Evolutionary conservation across 2,888 invertebrate genomes (phyloP).

Genomic region (Atethmia centrago): DNA sequence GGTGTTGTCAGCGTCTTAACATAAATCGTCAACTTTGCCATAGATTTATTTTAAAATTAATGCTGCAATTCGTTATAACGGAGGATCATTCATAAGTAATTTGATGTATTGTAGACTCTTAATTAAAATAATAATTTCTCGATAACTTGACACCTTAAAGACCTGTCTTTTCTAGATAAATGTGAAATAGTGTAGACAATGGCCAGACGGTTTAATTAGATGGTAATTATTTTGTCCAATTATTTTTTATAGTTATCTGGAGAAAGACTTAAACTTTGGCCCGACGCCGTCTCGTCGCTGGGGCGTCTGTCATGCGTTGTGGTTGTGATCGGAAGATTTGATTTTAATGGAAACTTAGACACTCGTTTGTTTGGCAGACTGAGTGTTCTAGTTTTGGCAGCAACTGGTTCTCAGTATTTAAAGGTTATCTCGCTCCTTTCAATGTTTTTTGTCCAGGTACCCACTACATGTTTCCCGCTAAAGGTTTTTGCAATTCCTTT

Average conservation of each 20-base stretch:
- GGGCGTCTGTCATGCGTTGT: constrained; percentile 20
- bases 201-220: constrained; percentile 54
- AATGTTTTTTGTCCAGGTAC: background rate
- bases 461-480: too few species aligned
- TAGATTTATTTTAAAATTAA: too few species aligned
- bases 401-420: background rate
- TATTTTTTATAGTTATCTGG: constrained; percentile 39
- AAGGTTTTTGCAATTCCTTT: background rate
- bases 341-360: background rate
- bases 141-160: constrained; percentile 42
- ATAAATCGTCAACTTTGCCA: too few species aligned
- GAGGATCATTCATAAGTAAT: too few species aligned
- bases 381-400: background rate
- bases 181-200: constrained; percentile 41
- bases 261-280: constrained; percentile 42
- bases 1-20: too few species aligned
- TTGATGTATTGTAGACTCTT: background rate
- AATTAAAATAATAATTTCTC: constrained; percentile 25
- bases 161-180: constrained; percentile 48
- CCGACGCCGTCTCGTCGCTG: background rate
- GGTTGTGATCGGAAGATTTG: constrained; percentile 24
- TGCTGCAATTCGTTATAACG: too few species aligned
- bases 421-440: background rate
- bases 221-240: constrained; percentile 33
- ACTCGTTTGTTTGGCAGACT: background rate